Conservation (phyloP, 2,888 invertebrate genomes). For the Lepidochrysops patricia region DNA sequence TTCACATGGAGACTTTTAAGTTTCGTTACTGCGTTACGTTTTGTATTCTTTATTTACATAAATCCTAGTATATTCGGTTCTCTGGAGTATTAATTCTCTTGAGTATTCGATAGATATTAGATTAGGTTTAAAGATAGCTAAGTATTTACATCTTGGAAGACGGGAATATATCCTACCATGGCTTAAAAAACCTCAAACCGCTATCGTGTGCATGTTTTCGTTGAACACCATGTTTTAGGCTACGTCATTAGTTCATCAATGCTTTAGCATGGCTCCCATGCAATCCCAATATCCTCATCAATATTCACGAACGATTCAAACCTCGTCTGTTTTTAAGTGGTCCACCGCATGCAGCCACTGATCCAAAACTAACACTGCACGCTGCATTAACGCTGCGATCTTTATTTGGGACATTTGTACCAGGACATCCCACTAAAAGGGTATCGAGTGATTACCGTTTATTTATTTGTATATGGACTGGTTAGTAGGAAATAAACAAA, state of each 20-base stretch:
- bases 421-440: conserved; percentile 38
- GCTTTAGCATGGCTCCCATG: not conserved
- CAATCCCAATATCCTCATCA: not conserved
- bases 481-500: not conserved
- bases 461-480: conserved; percentile 24
- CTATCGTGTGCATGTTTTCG: too few relatives aligned
- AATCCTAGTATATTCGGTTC: too few relatives aligned
- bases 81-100: too few relatives aligned
- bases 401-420: conserved; percentile 34
- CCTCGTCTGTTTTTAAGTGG: not conserved
- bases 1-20: not conserved
- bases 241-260: too few relatives aligned
- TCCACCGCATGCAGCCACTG: conserved; percentile 23
- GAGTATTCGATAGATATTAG: too few relatives aligned
- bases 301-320: not conserved
- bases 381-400: conserved; percentile 33
- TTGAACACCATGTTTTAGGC: too few relatives aligned
- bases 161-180: too few relatives aligned
- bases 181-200: too few relatives aligned
- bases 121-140: too few relatives aligned
- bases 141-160: too few relatives aligned
- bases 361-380: conserved; percentile 29
- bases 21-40: too few relatives aligned
- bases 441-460: conserved; percentile 31
- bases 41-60: too few relatives aligned